phyloP scores from a whole-genome alignment of 2,797 vertebrate species.

The Jordanella pulchra region DNA sequence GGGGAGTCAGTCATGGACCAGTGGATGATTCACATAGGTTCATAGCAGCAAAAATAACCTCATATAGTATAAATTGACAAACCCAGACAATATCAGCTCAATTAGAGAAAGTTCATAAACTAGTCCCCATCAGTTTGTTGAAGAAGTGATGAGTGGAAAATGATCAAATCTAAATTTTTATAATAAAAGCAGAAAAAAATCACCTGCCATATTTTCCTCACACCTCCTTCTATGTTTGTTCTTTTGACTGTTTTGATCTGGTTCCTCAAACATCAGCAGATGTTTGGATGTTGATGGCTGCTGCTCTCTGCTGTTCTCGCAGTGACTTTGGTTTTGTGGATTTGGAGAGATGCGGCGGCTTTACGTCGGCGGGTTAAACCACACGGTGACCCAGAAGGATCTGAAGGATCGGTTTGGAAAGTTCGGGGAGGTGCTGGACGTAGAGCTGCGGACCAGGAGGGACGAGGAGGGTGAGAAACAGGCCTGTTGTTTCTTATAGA shows the following conservation, averaged over 20 bases:
- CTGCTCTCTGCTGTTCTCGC: background rate
- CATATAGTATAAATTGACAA: background rate
- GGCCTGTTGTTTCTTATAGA: background rate
- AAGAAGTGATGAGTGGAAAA: background rate
- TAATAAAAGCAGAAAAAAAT: background rate
- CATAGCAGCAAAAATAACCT: background rate
- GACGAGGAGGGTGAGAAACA: slow-evolving; percentile 85
- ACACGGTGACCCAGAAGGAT: slow-evolving; percentile 84
- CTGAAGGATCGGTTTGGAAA: slow-evolving; percentile 89
- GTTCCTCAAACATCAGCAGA: background rate
- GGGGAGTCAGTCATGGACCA: too few relatives aligned
- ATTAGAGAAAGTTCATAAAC: background rate
- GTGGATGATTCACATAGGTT: background rate
- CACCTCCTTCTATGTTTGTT: background rate
- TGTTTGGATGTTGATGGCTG: background rate
- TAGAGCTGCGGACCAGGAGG: slow-evolving; percentile 88
- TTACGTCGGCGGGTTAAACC: slow-evolving; percentile 89
- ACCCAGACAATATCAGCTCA: background rate
- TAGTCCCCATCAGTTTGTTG: background rate
- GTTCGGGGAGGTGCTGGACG: slow-evolving; percentile 87
- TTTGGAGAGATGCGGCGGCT: slow-evolving; percentile 78
- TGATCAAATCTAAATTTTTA: background rate
- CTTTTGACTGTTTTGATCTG: too few relatives aligned
- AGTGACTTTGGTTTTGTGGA: slow-evolving; percentile 2
- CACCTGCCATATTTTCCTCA: background rate